phyloP scores from a whole-genome alignment of 1,140 invertebrate genomes.

The Aricia agestis region DNA sequence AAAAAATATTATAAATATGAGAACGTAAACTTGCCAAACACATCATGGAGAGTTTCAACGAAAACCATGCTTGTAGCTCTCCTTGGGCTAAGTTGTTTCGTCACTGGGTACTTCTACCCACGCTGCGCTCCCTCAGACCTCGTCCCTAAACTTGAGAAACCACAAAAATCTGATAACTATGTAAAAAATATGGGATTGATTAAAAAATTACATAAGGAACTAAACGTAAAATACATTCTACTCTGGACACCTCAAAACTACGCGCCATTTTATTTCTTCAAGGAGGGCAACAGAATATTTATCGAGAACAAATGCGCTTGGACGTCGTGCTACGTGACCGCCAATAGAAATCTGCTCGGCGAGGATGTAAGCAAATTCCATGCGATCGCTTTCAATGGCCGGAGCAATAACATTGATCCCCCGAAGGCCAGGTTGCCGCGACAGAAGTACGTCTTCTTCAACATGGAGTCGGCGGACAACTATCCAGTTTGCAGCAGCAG shows the following conservation, averaged over 20 bases:
- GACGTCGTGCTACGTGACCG: conserved; percentile 58
- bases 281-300: conserved; percentile 47
- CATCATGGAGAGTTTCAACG: background rate
- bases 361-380: conserved; percentile 59
- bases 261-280: conserved; percentile 46
- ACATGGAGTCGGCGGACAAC: conserved; percentile 72
- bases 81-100: background rate
- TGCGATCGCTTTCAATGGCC: conserved; percentile 67
- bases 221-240: conserved; percentile 46
- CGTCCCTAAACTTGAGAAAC: background rate
- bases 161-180: background rate
- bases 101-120: background rate
- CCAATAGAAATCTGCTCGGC: conserved; percentile 45
- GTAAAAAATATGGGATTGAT: background rate
- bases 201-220: background rate
- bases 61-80: background rate
- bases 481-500: conserved; percentile 47
- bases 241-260: conserved; percentile 47
- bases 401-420: conserved; percentile 36
- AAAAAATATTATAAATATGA: background rate
- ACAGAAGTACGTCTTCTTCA: conserved; percentile 75
- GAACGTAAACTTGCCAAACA: background rate
- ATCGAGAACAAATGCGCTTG: conserved; percentile 50
- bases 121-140: background rate
- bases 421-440: conserved; percentile 52